Evolutionary conservation across 2,888 invertebrate species (phyloP), one percentile per base, ranked within the genome.

Genomic region (Anaspis maculata): DNA sequence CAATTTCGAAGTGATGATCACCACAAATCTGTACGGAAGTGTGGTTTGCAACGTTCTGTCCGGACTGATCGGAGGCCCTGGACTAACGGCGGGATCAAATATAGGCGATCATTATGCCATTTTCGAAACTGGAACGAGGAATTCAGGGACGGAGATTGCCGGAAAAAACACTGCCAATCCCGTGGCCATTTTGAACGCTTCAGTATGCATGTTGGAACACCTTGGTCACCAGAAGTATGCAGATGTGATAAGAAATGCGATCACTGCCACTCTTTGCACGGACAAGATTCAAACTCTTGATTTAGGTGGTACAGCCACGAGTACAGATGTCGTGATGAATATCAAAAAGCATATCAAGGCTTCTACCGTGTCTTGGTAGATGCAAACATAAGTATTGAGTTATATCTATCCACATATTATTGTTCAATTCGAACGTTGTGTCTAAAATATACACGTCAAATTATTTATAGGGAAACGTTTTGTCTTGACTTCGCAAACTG

Each of bases 81-180:
- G 58, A 11, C 37, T 62, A 13, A 46, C 49, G 27, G 47, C 57
- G 3, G 59, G 57, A 12, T 40, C 42, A 14, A 62, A 62, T 42
- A 59, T 48, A 30, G 57, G 62, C 9, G 42, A 54, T 6, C 22
- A 39, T 12, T 51, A 42, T 25, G 60, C 58, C 2, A 42, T 62
- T 3, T 63, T 62, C 40, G 64, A 64, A 43, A 51, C 59, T 3
- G 59, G 44, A 12, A 46, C 49, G 0, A 39, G 54, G 19, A 45
- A 46, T 37, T 32, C 24, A 3, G 40, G 28, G 30, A 87, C 86
- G 11, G 76, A 85, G 0, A 83, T 96, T 49, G 90, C 88, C 33
- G 96, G 95, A 30, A 91, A 90, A 64, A 91, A 95, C 64, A 73
- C 90, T 31, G 95, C 95, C 1, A 97, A 97, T 67, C 97, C 96